These are phyloP conservation scores for Pachypanchax playfairii DNA, from an alignment of 2,113 vertebrate genomes.

Conservation along the genomic window DNA sequence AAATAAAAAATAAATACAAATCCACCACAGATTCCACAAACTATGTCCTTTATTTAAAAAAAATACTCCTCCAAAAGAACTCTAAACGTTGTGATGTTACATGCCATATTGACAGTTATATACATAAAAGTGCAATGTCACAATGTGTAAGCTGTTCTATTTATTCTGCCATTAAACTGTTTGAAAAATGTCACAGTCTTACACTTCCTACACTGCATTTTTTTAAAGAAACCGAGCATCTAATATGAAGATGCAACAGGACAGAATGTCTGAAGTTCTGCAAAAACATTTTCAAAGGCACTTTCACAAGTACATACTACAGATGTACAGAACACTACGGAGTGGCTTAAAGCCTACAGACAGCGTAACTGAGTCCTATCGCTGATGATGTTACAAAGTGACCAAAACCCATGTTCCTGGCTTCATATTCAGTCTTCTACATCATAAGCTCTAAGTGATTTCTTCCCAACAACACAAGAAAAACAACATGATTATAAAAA, in stretches of 20 bases:
- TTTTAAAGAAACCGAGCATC: conserved; percentile 61
- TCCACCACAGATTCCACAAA: conserved; percentile 75
- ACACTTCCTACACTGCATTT: conserved; percentile 42
- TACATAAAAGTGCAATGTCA: conserved; percentile 95
- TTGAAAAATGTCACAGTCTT: conserved; percentile 73
- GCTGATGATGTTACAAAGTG: conserved; percentile 69
- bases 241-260: conserved; percentile 78
- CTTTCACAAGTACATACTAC: conserved; percentile 94
- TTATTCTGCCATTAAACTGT: conserved; percentile 72
- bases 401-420: conserved; percentile 47
- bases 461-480: conserved; percentile 47
- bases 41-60: conserved; percentile 98
- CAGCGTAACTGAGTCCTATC: conserved; percentile 80
- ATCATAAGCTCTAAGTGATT: conserved; percentile 44
- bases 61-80: conserved; percentile 83
- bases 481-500: conserved; percentile 61
- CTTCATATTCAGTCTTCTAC: conserved; percentile 48
- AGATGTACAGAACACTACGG: conserved; percentile 89
- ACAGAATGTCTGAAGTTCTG: conserved; percentile 87
- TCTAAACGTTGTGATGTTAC: conserved; percentile 88
- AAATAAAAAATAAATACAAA: conserved; percentile 6
- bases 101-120: conserved; percentile 97
- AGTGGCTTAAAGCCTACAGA: conserved; percentile 84
- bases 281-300: conserved; percentile 90
- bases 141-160: conserved; percentile 88